Evolutionary conservation across 1,140 invertebrate genomes (phyloP).

Genomic region (Phymastichus coffea): DNA sequence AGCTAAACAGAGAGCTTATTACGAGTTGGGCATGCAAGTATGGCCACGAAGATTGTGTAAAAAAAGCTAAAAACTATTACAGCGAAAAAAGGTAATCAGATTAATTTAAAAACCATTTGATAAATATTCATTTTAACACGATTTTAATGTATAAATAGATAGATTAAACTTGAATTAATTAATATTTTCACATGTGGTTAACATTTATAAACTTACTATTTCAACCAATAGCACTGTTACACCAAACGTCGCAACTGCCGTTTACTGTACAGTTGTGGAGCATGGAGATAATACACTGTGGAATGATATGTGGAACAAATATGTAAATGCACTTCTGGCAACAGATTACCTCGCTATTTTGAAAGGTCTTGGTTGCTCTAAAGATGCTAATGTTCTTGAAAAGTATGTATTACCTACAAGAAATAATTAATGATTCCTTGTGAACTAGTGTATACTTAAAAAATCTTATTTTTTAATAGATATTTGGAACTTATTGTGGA

Average conservation of each 20-base stretch:
- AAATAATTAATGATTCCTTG: not conserved
- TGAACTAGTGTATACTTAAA: not conserved
- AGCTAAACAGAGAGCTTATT: slow-evolving; percentile 55
- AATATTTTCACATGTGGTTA: too few relatives aligned
- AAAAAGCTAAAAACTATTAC: slow-evolving; percentile 47
- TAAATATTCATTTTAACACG: too few relatives aligned
- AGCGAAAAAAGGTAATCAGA: not conserved
- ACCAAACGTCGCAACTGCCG: slow-evolving; percentile 44
- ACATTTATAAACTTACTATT: not conserved
- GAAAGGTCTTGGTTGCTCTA: slow-evolving; percentile 67
- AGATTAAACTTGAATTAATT: too few relatives aligned
- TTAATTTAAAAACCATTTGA: too few relatives aligned
- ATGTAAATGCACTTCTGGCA: slow-evolving; percentile 68
- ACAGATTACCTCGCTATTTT: slow-evolving; percentile 67
- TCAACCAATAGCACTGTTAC: not conserved
- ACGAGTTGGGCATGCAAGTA: slow-evolving; percentile 56
- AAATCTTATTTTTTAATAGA: slow-evolving; percentile 48
- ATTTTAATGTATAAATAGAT: too few relatives aligned
- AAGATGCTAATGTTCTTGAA: slow-evolving; percentile 51
- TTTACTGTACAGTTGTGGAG: slow-evolving; percentile 79
- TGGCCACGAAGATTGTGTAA: slow-evolving; percentile 52
- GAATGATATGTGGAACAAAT: slow-evolving; percentile 77
- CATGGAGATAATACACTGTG: slow-evolving; percentile 74
- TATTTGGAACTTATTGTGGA: slow-evolving; percentile 61
- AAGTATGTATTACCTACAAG: slow-evolving; percentile 38